phyloP scores from a whole-genome alignment of 2,113 vertebrate species.

The Limnothrissa miodon region DNA sequence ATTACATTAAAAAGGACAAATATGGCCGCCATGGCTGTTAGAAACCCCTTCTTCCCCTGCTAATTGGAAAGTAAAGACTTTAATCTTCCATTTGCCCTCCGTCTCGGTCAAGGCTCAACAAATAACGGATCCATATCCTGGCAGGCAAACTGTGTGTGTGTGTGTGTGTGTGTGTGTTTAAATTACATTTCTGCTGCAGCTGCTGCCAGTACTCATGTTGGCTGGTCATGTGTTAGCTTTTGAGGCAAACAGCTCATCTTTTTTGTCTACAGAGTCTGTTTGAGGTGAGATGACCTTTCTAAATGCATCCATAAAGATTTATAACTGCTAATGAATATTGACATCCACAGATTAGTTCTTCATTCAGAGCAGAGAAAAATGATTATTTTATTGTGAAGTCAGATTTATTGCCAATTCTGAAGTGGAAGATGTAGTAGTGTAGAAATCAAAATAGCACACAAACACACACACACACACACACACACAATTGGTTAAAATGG shows the following conservation, averaged over 20 bases:
- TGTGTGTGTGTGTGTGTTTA: slow-evolving; percentile 18
- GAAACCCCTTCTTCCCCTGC: slow-evolving; percentile 16
- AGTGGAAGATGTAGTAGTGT: too few relatives aligned
- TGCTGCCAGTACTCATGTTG: neutral
- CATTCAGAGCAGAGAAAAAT: neutral
- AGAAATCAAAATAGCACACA: too few relatives aligned
- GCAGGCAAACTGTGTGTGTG: slow-evolving; percentile 18
- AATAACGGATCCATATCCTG: slow-evolving; percentile 18
- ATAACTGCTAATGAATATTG: neutral
- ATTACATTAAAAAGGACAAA: slow-evolving; percentile 17
- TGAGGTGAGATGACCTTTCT: neutral
- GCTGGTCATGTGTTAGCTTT: slow-evolving; percentile 10
- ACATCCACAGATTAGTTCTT: neutral
- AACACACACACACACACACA: too few relatives aligned
- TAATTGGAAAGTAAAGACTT: slow-evolving; percentile 17
- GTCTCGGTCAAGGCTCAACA: neutral
- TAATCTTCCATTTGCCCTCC: slow-evolving; percentile 16
- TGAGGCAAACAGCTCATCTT: neutral
- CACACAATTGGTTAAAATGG: too few relatives aligned
- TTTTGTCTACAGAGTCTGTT: neutral
- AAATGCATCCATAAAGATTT: neutral
- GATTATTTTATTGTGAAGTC: too few relatives aligned
- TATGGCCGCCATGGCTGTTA: slow-evolving; percentile 16
- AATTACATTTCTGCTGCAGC: slow-evolving; percentile 15
- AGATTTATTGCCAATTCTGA: too few relatives aligned